Base-by-base conservation (phyloP, 53 echinoderm and acorn worm genomes). In the Apostichopus leukothele region DNA sequence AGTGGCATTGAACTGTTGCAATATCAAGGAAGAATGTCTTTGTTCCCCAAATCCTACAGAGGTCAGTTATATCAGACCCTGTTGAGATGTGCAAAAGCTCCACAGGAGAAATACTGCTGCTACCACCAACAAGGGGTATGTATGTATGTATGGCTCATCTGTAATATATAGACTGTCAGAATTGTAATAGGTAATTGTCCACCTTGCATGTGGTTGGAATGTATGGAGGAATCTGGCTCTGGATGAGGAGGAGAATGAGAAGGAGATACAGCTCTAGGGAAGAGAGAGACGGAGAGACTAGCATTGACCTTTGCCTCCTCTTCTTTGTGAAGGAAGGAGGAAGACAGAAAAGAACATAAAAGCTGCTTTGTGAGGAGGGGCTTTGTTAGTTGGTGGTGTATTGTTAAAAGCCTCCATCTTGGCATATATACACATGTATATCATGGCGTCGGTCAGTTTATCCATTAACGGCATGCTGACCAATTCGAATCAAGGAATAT, bases 1-100 rank as follows among this genome's bases (percentile, higher is more conserved):
- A 79, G 51, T 79, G 79, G 79, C 79, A 53, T 39, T 79, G 79
- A 79, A 79, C 79, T 79, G 79, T 79, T 79, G 54, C 54, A 79
- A 79, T 39, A 79, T 51, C 51, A 79, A 63, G 63, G 79, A 52
- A 53, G 79, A 79, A 79, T 79, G 79, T 79, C 79, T 79, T 79
- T 79, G 79, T 79, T 79, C 79, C 5, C 50, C 11, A 79, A 12
- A 63, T 63, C 63, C 79, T 53, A 10, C n/a, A 19, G 79, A 79
- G 79, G 79, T 79, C 79, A 79, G 53, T 53, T 27, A 10, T 52
- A 79, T 51, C n/a, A 79, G 53, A 79, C 50, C 54, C 79, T 51
- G 53, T 10, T 79, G 78, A 3, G 39, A 77, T 23, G 50, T 77
- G 78, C 51, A 16, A 27, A 19, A 53, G 19, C 22, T 75, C 14